Base-by-base conservation (phyloP, 2,797 vertebrate species). In the Dipus sagitta region DNA sequence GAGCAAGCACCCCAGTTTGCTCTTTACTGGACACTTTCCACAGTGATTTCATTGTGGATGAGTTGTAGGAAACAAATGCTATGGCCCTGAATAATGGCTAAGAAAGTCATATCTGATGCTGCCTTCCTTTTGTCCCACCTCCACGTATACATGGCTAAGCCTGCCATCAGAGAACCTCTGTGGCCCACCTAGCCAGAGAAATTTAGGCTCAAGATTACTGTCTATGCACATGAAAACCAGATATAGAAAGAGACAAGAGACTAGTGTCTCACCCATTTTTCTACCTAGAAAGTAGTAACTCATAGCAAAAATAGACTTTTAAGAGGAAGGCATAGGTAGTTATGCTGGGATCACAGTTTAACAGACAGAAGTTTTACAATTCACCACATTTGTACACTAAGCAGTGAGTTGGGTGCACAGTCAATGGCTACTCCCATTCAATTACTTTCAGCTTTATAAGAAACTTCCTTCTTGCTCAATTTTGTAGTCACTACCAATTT, bases 141-240 rank as follows among this genome's bases (percentile, higher is more conserved):
- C 30, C 6, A 47, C 54, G 38, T 74, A 11, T 6, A 30, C 2
- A 32, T 71, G 62, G 3, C 12, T 54, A 32, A 67, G 0, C 52
- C 30, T 30, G 11, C 1, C 34, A 54, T 26, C 17, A 54, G 60
- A 67, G 24, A 13, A 8, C 4, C 1, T 6, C 7, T 24, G 7
- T 1, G 23, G 15, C 3, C 1, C 3, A 5, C 6, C 42, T 1
- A 0, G 18, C 20, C 2, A 5, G 58, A 2, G 18, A 11, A 20
- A 6, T 4, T 18, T 42, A 47, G 64, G 58, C 10, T 64, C 21
- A 28, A 74, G 8, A 80, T 14, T 10, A 54, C 28, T 26, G 32
- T 71, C 20, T 58, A 6, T 32, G n/a, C 28, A 67, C 24, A 76
- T 54, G 70, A 77, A 85, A 84, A 47, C 0, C 67, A 24, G 24